A percentile compares a stretch with the other conserved stretches of the same genome.
phyloP scores from a whole-genome alignment of 1,140 invertebrate species.

The Bombyx mandarina region DNA sequence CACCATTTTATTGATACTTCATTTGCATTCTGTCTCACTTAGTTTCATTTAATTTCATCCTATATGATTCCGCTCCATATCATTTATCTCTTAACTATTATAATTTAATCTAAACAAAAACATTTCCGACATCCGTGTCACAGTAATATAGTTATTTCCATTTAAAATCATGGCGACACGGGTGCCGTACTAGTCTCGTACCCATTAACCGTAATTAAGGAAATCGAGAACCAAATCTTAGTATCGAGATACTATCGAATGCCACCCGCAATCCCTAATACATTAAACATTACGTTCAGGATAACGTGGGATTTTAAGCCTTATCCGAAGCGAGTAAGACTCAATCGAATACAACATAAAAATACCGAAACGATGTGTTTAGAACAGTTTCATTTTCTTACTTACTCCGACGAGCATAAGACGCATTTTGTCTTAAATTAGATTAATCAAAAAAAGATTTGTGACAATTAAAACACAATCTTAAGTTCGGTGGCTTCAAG shows the following conservation, averaged over 20 bases:
- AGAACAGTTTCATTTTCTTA: too few relatives aligned
- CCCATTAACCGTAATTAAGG: slow-evolving; percentile 66
- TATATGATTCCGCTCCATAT: too few relatives aligned
- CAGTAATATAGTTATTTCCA: neutral
- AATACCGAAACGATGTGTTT: slow-evolving; percentile 10
- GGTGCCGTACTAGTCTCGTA: slow-evolving; percentile 25
- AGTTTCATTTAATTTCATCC: too few relatives aligned
- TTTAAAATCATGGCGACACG: slow-evolving; percentile 7
- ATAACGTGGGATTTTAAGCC: slow-evolving; percentile 12
- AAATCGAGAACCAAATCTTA: slow-evolving; percentile 47
- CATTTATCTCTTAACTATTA: too few relatives aligned
- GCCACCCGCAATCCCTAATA: slow-evolving; percentile 58
- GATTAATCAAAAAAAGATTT: too few relatives aligned
- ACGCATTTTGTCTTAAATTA: too few relatives aligned
- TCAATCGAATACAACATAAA: neutral
- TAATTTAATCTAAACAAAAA: neutral
- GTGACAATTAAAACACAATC: too few relatives aligned
- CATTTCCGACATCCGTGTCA: too few relatives aligned
- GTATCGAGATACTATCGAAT: slow-evolving; percentile 52
- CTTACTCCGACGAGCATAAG: too few relatives aligned
- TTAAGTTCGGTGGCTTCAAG: too few relatives aligned
- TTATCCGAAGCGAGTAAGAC: slow-evolving; percentile 12
- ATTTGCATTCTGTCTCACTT: too few relatives aligned
- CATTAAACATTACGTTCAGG: slow-evolving; percentile 42
- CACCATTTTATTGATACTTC: too few relatives aligned